A percentile compares a stretch with the other conserved stretches of the same genome.
phyloP scores from a whole-genome alignment of 1,140 invertebrate species.

The Halyomorpha halys region DNA sequence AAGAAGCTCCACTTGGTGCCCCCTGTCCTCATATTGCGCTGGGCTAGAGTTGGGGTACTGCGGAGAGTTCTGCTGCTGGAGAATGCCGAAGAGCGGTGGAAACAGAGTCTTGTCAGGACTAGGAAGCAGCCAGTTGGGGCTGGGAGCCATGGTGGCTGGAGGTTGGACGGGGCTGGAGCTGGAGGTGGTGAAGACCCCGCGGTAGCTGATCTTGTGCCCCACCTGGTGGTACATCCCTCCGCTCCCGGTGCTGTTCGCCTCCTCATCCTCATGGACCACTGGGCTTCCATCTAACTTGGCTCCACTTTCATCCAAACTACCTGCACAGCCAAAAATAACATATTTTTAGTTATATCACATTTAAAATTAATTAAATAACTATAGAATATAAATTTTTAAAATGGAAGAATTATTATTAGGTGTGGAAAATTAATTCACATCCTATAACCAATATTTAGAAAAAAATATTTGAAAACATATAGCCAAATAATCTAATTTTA shows the following conservation, averaged over 20 bases:
- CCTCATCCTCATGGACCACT: conserved; percentile 54
- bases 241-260: conserved; percentile 42
- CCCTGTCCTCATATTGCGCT: conserved; percentile 42
- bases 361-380: neutral
- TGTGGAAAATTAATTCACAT: no score
- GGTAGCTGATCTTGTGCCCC: conserved; percentile 50
- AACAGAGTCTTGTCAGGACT: conserved; percentile 49
- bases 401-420: no score
- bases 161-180: conserved; percentile 41
- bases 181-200: conserved; percentile 56
- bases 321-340: conserved; percentile 42
- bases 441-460: no score
- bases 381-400: no score
- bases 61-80: conserved; percentile 33
- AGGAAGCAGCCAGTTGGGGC: conserved; percentile 44
- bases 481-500: no score
- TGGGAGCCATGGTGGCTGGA: conserved; percentile 33
- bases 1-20: conserved; percentile 44
- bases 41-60: conserved; percentile 24
- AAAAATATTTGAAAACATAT: no score
- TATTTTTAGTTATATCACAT: neutral
- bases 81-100: conserved; percentile 44
- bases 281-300: conserved; percentile 39
- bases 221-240: conserved; percentile 35
- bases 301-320: conserved; percentile 64